Percentiles rank a stretch among this genome's conserved stretches.
These are phyloP conservation scores for Peromyscus nudipes DNA, from an alignment of 2,797 vertebrate genomes.

Conservation along the genomic window DNA sequence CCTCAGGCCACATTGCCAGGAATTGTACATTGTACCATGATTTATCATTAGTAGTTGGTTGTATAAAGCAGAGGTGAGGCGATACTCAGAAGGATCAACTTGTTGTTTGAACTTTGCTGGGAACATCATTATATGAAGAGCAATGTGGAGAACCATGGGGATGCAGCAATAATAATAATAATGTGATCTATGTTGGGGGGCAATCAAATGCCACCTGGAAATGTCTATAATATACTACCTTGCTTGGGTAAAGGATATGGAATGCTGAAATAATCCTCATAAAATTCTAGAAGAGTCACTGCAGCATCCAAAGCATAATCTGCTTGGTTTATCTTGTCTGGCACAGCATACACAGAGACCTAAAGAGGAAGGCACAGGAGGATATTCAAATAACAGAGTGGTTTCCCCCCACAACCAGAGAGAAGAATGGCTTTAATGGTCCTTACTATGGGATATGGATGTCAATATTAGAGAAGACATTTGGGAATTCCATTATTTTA, in stretches of 20 bases:
- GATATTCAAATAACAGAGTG: background rate
- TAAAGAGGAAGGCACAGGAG: constrained; percentile 76
- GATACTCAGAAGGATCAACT: background rate
- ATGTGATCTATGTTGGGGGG: background rate
- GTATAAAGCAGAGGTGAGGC: background rate
- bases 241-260: constrained; percentile 97
- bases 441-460: background rate
- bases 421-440: background rate
- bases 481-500: background rate
- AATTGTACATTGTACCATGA: background rate
- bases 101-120: background rate
- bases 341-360: constrained; percentile 93
- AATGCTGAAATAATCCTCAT: constrained; percentile 95
- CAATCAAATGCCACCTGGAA: background rate
- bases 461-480: background rate
- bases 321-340: constrained; percentile 94
- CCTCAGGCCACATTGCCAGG: background rate
- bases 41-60: background rate
- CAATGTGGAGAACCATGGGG: background rate
- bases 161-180: background rate
- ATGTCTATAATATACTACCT: constrained; percentile 84
- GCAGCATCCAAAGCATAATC: constrained; percentile 93
- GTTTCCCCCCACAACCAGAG: background rate
- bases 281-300: constrained; percentile 95
- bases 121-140: background rate